A percentile compares a stretch with the other conserved stretches of the same genome.
These are phyloP conservation scores for Salvelinus sp. DNA, from an alignment of 2,113 vertebrate species.

Conservation along the genomic window DNA sequence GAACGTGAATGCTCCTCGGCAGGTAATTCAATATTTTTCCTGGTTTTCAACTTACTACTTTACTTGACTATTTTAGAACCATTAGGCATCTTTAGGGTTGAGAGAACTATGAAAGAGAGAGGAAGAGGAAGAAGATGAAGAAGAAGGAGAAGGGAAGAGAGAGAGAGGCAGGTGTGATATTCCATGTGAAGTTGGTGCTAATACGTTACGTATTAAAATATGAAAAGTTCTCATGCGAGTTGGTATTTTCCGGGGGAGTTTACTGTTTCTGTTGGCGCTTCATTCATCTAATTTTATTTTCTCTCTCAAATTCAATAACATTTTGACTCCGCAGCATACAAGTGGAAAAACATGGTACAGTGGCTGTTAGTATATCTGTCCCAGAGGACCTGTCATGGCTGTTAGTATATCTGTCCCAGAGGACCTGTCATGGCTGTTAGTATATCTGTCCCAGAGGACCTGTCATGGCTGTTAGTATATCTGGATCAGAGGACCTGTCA, in stretches of 20 bases:
- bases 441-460: too few relatives aligned
- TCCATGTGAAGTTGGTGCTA: constrained; percentile 24
- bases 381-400: too few relatives aligned
- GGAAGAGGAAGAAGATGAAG: too few relatives aligned
- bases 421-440: too few relatives aligned
- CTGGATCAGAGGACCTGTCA: too few relatives aligned
- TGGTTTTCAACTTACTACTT: neutral
- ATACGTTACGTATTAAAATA: constrained; percentile 49
- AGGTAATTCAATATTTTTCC: neutral
- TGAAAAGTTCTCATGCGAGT: constrained; percentile 37
- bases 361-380: neutral
- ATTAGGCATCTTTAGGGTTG: too few relatives aligned
- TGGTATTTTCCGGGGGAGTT: constrained; percentile 38
- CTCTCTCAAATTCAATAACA: neutral
- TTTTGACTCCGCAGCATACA: constrained; percentile 45
- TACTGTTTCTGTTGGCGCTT: constrained; percentile 22
- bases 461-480: too few relatives aligned
- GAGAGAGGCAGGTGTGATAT: too few relatives aligned
- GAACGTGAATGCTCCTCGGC: neutral
- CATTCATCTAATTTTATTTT: constrained; percentile 39
- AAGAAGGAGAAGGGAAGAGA: too few relatives aligned
- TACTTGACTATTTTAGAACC: neutral
- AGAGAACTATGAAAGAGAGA: neutral
- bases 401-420: too few relatives aligned
- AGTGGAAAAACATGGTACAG: constrained; percentile 31